Evolutionary conservation across 2,113 vertebrate species (phyloP), one percentile per base, ranked within the genome.

Genomic region (Globicephala melas): DNA sequence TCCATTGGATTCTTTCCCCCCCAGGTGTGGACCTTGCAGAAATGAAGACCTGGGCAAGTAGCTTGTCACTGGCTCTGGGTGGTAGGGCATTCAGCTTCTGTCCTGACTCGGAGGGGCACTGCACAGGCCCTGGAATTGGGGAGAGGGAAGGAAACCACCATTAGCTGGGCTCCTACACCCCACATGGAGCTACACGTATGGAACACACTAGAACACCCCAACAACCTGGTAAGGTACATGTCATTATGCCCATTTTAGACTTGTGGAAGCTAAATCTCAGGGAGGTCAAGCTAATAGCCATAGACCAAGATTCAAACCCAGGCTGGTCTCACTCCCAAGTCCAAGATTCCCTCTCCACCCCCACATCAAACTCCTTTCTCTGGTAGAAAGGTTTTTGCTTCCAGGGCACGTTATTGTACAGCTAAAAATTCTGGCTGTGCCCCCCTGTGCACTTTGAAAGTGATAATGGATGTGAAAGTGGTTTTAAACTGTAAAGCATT

Each of bases 401-500:
- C 74, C 26, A 44, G 47, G 41, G 47, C 84, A 81, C 91, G 67
- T 70, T 77, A 68, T 38, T 89, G 50, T 80, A 53, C 53, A 18
- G 53, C 53, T 83, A 9, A 71, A 71, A 95, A 97, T 93, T 90
- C 85, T 93, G 82, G 79, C 41, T 58, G 11, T 55, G 87, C 53
- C 36, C 82, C 73, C 60, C 74, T 53, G 14, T 50, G 47, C 21
- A 74, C 79, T 92, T 97, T 80, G 96, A 92, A 94, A 92, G 92
- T 94, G 87, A 94, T 83, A 86, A 89, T 90, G 55, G 55, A 92
- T 88, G 47, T 90, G 92, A 97, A 92, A 62, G 82, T 89, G 67
- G 31, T 79, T 82, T 85, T 87, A 68, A 89, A 89, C 10, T 15
- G 50, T 58, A 80, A 95, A 95, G 79, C 68, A 47, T 83, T 71